A percentile compares a stretch with the other conserved stretches of the same genome.
Conservation (phyloP, 2,113 vertebrate genomes). For the Atrichornis clamosus region DNA sequence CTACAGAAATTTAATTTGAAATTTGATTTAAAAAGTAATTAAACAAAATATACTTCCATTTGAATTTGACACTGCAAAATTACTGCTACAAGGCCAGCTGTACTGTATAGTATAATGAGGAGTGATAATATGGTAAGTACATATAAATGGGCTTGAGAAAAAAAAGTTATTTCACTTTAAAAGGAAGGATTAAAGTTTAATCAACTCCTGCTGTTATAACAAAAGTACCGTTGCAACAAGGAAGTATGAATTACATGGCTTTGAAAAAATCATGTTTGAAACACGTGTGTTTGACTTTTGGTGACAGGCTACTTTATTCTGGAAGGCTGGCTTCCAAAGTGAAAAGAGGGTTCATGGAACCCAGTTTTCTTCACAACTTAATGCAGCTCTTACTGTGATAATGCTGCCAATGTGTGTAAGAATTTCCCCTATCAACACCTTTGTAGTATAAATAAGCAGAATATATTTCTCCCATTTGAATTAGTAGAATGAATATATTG, state of each 20-base stretch:
- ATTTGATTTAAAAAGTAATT: not conserved
- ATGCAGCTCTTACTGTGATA: not conserved
- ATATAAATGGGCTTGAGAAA: not conserved
- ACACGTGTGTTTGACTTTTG: not conserved
- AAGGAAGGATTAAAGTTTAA: constrained; percentile 20
- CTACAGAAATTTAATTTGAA: not conserved
- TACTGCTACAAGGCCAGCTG: not conserved
- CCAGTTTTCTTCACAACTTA: not conserved
- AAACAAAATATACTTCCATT: not conserved
- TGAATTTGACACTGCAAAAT: not conserved
- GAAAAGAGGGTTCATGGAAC: not conserved
- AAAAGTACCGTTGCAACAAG: not conserved
- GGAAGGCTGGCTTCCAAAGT: not conserved
- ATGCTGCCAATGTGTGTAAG: not conserved
- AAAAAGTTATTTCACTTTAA: constrained; percentile 26
- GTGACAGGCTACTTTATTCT: not conserved
- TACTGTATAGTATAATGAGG: not conserved
- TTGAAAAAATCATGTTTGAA: not conserved
- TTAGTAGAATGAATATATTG: not conserved
- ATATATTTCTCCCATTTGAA: not conserved
- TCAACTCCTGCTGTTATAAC: not conserved
- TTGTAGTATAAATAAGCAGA: not conserved
- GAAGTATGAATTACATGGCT: not conserved
- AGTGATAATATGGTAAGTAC: not conserved
- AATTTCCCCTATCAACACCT: not conserved